phyloP scores from a whole-genome alignment of 2,113 vertebrate genomes.

The Galbula dea region DNA sequence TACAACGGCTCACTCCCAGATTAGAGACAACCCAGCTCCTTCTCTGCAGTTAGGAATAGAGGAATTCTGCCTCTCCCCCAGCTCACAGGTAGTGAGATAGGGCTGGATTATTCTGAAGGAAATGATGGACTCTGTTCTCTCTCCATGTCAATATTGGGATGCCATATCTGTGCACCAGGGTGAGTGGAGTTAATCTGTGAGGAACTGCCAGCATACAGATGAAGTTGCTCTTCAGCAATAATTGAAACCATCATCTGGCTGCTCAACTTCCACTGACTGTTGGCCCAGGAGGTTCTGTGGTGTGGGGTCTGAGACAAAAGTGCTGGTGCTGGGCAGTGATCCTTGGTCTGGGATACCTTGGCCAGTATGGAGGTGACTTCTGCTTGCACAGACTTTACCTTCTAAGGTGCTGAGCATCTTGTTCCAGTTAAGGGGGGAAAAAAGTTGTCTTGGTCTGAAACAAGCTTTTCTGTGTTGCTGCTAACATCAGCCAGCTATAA shows the following conservation, averaged over 20 bases:
- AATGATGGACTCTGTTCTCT: not conserved
- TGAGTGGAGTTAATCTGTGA: not conserved
- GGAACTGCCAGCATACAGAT: not conserved
- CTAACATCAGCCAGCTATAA: not conserved
- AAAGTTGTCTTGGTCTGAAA: not conserved
- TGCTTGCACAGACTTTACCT: not conserved
- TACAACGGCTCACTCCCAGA: not conserved
- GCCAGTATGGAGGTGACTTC: not conserved
- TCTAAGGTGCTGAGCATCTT: not conserved
- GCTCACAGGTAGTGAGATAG: not conserved
- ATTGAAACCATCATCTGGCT: not conserved
- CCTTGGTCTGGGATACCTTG: rapidly evolving
- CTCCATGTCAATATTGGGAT: too few species aligned
- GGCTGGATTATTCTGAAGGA: not conserved
- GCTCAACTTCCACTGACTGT: not conserved
- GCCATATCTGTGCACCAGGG: too few species aligned
- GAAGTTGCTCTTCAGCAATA: not conserved
- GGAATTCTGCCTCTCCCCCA: not conserved
- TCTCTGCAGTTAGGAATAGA: not conserved
- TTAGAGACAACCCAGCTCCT: not conserved
- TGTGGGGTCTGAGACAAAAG: not conserved
- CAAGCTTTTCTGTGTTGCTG: not conserved
- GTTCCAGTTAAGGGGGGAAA: rapidly evolving
- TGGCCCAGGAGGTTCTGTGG: not conserved
- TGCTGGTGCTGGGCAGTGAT: not conserved